These are phyloP conservation scores for Anas capensis DNA, from an alignment of 2,797 vertebrate species.

Conservation along the genomic window DNA sequence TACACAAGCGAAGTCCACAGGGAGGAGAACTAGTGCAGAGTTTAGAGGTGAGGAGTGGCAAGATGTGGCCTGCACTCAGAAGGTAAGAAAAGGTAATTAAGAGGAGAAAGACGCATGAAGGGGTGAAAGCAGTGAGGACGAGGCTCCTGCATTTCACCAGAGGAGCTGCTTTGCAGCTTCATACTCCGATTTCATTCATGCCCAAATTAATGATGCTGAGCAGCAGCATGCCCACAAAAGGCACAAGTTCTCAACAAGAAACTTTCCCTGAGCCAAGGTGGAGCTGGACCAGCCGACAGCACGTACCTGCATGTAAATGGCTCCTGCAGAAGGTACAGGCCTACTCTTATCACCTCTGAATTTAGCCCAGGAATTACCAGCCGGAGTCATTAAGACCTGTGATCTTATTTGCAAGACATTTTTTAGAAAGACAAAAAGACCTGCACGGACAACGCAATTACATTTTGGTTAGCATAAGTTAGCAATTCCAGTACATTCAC, in stretches of 20 bases:
- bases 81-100: neutral
- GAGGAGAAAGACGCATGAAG: neutral
- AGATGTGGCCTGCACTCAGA: fast-evolving
- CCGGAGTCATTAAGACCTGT: neutral
- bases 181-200: fast-evolving
- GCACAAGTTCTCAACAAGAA: neutral
- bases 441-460: neutral
- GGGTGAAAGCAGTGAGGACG: neutral
- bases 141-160: neutral
- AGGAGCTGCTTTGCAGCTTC: neutral
- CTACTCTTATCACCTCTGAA: neutral
- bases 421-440: slow-evolving; percentile 38
- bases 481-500: slow-evolving; percentile 2
- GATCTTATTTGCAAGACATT: neutral
- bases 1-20: neutral
- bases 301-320: fast-evolving
- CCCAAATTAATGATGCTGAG: neutral
- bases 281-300: neutral
- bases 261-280: fast-evolving
- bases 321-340: neutral
- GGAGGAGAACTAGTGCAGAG: neutral
- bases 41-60: neutral
- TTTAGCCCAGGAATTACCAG: neutral
- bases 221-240: neutral
- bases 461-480: slow-evolving; percentile 15